phyloP scores from a whole-genome alignment of 2,888 invertebrate species.

The Cybosia mesomella region DNA sequence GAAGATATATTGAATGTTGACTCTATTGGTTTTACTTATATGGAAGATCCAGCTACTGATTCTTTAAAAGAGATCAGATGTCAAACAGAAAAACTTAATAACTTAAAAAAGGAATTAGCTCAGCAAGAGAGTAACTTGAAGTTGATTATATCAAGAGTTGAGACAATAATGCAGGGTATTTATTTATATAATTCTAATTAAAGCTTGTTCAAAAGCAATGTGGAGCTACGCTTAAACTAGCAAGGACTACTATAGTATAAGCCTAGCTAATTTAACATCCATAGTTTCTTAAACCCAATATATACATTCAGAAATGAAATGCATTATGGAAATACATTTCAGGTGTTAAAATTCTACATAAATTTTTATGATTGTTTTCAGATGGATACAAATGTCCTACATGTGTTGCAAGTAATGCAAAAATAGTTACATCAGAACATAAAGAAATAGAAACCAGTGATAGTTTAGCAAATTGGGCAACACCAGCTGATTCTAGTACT shows the following conservation, averaged over 20 bases:
- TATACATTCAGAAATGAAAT: no score
- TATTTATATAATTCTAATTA: not conserved
- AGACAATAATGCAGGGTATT: constrained; percentile 71
- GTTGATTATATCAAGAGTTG: constrained; percentile 73
- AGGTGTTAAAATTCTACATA: not conserved
- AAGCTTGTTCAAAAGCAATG: not conserved
- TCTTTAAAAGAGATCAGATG: constrained; percentile 89
- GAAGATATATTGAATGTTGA: constrained; percentile 86
- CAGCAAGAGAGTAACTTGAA: constrained; percentile 89
- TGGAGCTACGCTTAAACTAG: not conserved
- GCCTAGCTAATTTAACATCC: not conserved
- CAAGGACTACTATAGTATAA: not conserved
- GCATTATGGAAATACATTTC: no score
- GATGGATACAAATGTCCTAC: constrained; percentile 80
- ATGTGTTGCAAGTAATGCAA: constrained; percentile 70
- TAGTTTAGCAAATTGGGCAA: constrained; percentile 82
- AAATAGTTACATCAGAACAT: constrained; percentile 70
- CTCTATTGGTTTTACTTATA: constrained; percentile 88
- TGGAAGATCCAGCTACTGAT: constrained; percentile 88
- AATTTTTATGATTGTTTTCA: constrained; percentile 57
- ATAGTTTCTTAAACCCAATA: not conserved
- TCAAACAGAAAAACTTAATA: constrained; percentile 88
- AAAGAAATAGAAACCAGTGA: constrained; percentile 84
- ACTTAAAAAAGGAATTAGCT: constrained; percentile 87
- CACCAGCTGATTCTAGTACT: constrained; percentile 76